These are phyloP conservation scores for Limnodromus scolopaceus DNA, from an alignment of 2,797 vertebrate genomes.

Conservation along the genomic window DNA sequence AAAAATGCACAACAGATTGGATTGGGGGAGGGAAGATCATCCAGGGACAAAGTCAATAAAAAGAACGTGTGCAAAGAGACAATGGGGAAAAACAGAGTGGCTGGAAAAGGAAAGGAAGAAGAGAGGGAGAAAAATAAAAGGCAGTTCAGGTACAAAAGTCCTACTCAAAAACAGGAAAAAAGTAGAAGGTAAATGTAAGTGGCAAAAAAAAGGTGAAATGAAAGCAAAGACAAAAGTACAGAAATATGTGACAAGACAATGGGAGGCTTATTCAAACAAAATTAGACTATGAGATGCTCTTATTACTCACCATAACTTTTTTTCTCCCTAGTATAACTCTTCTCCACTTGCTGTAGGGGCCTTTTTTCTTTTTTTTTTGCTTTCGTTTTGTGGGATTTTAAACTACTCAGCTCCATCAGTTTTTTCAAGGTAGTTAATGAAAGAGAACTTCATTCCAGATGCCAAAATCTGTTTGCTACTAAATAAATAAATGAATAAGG, in stretches of 20 bases:
- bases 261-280: neutral
- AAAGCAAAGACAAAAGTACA: neutral
- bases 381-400: conserved; percentile 1
- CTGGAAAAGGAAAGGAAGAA: neutral
- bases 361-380: neutral
- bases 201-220: neutral
- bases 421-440: conserved; percentile 41
- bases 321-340: neutral
- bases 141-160: neutral
- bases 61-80: neutral
- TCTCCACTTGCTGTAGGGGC: neutral
- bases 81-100: neutral
- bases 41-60: neutral
- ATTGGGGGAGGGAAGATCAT: neutral
- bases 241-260: neutral
- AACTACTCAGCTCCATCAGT: conserved; percentile 9
- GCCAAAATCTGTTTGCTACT: conserved; percentile 36
- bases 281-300: neutral
- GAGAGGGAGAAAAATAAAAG: neutral
- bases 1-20: neutral
- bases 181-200: neutral
- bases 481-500: conserved; percentile 51
- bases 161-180: neutral
- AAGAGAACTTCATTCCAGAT: conserved; percentile 56
- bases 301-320: neutral